These are phyloP conservation scores for Papilio demoleus DNA, from an alignment of 2,888 invertebrate species.

Conservation along the genomic window DNA sequence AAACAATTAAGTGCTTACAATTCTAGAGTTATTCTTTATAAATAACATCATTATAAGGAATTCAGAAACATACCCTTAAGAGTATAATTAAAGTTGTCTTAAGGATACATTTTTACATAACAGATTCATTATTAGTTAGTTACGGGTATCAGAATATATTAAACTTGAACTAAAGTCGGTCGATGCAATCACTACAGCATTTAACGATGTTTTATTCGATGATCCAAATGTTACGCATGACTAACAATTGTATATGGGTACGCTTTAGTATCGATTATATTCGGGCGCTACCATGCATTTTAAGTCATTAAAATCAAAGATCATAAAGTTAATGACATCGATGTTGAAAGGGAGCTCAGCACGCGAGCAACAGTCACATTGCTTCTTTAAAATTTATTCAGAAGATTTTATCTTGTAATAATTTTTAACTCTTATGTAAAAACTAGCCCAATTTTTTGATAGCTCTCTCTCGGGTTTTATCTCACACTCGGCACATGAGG, in stretches of 20 bases:
- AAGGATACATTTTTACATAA: not conserved
- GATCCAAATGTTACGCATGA: conserved; percentile 25
- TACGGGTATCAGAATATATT: not conserved
- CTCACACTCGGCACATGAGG: too few relatives aligned
- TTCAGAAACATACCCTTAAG: too few relatives aligned
- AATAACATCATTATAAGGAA: not conserved
- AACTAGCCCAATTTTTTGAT: too few relatives aligned
- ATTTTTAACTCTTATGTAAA: too few relatives aligned
- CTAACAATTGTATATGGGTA: conserved; percentile 26
- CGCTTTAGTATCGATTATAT: conserved; percentile 28
- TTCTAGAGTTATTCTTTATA: not conserved
- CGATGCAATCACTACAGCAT: not conserved
- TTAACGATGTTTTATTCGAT: not conserved
- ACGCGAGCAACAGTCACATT: not conserved
- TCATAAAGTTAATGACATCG: conserved; percentile 17
- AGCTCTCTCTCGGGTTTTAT: too few relatives aligned
- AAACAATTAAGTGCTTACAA: not conserved
- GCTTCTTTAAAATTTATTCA: not conserved
- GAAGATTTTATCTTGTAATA: not conserved
- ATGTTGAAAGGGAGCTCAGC: not conserved
- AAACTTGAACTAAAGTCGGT: not conserved
- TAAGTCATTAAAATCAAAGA: conserved; percentile 17
- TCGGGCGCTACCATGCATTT: conserved; percentile 19
- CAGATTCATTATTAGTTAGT: too few relatives aligned
- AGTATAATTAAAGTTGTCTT: too few relatives aligned